Evolutionary conservation across 2,888 invertebrate species (phyloP), one percentile per base, ranked within the genome.

Genomic region (Drosophila prolongata): DNA sequence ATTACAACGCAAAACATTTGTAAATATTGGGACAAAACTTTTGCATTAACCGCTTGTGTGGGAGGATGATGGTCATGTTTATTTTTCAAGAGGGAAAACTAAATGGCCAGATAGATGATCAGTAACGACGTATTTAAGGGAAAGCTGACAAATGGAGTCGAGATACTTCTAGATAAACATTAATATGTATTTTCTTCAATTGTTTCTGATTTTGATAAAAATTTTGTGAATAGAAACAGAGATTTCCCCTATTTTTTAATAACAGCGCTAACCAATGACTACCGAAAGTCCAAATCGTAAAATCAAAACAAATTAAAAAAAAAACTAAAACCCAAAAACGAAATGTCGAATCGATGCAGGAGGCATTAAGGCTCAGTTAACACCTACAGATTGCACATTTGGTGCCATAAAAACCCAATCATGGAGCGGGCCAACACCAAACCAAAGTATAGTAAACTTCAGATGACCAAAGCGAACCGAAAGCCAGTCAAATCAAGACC

Each of bases 11-110:
- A 69, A 81, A 87, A 66, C 87, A 80, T 79, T 84, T 87, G 87
- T 89, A 79, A 87, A 87, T 81, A 84, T 76, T 80, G 54, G 59
- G 59, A 83, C 88, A 78, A 82, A 78, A 78, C 60, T 83, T 83
- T 70, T 75, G 78, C 88, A 83, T 83, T 83, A 85, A 75, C 62
- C 57, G 62, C 46, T 69, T 67, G 55, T 27, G 47, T 14, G 54
- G 53, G 44, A 60, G 53, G 38, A 56, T 47, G 59, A 35, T 49
- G 49, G 35, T 13, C 11, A 16, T 35, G 44, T 35, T 38, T 30
- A n/a, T 38, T 19, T 37, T 35, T 19, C 46, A 50, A 44, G 43
- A n/a, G 40, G 11, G 43, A 6, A n/a, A 16, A 27, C 35, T 42
- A 6, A 27, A 44, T 34, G 11, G 34, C 1, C 13, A 13, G 27